Conservation (phyloP, 2,797 vertebrate genomes). For the Chrosomus eos region DNA sequence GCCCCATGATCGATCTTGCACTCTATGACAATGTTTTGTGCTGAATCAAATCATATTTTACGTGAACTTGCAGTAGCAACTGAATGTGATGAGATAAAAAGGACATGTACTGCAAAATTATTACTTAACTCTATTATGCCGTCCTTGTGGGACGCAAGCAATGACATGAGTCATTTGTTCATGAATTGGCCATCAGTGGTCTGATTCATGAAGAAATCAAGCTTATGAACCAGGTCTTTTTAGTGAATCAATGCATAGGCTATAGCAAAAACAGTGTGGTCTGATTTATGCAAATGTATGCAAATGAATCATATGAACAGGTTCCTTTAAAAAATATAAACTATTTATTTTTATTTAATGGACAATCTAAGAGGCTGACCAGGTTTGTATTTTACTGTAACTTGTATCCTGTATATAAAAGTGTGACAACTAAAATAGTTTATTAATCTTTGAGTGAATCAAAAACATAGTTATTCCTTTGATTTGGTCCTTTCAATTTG, state of each 20-base stretch:
- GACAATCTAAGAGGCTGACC: background rate
- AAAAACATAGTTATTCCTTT: background rate
- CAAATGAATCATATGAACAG: background rate
- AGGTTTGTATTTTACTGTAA: background rate
- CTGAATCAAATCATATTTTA: background rate
- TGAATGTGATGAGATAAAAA: constrained; percentile 4
- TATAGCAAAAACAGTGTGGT: background rate
- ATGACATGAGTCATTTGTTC: background rate
- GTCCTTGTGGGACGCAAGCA: constrained; percentile 1
- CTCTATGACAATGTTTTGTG: background rate
- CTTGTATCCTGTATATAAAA: background rate
- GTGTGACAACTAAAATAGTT: background rate
- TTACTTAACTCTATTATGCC: background rate
- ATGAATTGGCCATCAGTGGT: background rate
- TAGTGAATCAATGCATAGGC: background rate
- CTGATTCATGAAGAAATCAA: background rate
- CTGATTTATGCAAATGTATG: background rate
- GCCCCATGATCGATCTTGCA: background rate
- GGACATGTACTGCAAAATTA: background rate
- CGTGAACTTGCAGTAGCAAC: background rate
- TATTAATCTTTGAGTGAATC: background rate
- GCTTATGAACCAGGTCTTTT: background rate
- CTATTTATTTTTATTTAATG: background rate
- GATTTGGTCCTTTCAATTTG: too few relatives aligned
- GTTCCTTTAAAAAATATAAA: background rate